Conservation (phyloP, 2,888 invertebrate genomes). For the Aethes cnicana region DNA sequence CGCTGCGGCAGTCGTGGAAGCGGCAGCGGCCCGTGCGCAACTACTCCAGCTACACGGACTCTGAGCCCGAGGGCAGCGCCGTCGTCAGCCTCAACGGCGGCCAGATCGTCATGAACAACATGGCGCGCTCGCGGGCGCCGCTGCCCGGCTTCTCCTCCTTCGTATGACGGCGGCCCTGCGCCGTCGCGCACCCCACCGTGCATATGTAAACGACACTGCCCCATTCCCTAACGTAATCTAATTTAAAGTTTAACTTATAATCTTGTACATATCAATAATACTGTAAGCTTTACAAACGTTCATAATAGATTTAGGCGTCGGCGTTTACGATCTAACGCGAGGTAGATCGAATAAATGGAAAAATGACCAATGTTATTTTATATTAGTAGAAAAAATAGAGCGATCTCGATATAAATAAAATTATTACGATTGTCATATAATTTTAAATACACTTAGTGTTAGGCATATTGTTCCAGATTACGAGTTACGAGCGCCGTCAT, state of each 20-base stretch:
- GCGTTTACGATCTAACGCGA: constrained; percentile 8
- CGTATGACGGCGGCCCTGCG: constrained; percentile 86
- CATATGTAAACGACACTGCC: constrained; percentile 55
- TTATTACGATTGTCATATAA: constrained; percentile 28
- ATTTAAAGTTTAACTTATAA: constrained; percentile 31
- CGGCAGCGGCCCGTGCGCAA: constrained; percentile 95
- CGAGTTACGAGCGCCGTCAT: no score
- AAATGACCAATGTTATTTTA: constrained; percentile 28
- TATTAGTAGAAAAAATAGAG: constrained; percentile 28
- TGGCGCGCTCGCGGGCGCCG: constrained; percentile 97
- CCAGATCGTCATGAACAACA: constrained; percentile 98
- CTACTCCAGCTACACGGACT: constrained; percentile 97
- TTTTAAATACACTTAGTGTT: not conserved
- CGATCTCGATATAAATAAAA: constrained; percentile 35
- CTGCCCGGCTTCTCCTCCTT: constrained; percentile 99
- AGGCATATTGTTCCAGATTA: no score
- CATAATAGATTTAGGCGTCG: not conserved
- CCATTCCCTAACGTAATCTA: constrained; percentile 48
- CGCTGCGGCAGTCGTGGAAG: constrained; percentile 96
- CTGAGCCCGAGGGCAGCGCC: constrained; percentile 98
- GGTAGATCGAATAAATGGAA: constrained; percentile 9
- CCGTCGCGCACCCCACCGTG: constrained; percentile 40
- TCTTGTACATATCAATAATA: constrained; percentile 37
- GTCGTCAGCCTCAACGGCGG: constrained; percentile 97
- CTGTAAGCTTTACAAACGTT: constrained; percentile 22